Evolutionary conservation across 2,888 invertebrate species (phyloP).

Genomic region (Drosophila affinis): DNA sequence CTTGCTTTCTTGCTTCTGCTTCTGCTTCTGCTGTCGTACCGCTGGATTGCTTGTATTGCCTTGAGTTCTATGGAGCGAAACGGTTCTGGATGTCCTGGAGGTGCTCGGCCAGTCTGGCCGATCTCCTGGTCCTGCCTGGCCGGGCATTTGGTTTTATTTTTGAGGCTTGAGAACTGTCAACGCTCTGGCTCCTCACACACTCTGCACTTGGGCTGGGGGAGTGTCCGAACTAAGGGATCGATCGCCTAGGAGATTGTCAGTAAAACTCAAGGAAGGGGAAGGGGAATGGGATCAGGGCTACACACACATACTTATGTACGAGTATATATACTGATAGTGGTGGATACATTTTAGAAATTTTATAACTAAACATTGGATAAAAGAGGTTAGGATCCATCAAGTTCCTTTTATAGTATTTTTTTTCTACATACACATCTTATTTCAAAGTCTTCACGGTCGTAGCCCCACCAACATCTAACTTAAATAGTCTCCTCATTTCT

Average conservation of each 20-base stretch:
- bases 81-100: slow-evolving; percentile 88
- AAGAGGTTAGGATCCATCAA: slow-evolving; percentile 48
- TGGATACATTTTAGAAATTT: slow-evolving; percentile 25
- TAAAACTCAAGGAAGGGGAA: slow-evolving; percentile 56
- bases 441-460: slow-evolving; percentile 41
- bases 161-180: slow-evolving; percentile 88
- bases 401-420: slow-evolving; percentile 48
- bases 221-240: slow-evolving; percentile 12
- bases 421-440: slow-evolving; percentile 67
- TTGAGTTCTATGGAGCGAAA: slow-evolving; percentile 91
- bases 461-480: slow-evolving; percentile 64
- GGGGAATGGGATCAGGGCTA: slow-evolving; percentile 34
- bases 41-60: slow-evolving; percentile 85
- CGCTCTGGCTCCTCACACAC: slow-evolving; percentile 75
- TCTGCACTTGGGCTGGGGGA: neutral
- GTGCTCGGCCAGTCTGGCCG: slow-evolving; percentile 39
- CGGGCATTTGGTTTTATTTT: slow-evolving; percentile 87
- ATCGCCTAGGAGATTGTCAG: slow-evolving; percentile 24
- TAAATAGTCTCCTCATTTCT: slow-evolving; percentile 53
- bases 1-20: slow-evolving; percentile 52
- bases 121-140: slow-evolving; percentile 9
- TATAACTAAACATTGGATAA: slow-evolving; percentile 60
- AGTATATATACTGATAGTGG: slow-evolving; percentile 17
- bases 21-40: slow-evolving; percentile 38
- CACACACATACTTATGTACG: slow-evolving; percentile 29